Evolutionary conservation across 2,888 invertebrate species (phyloP), one percentile per base, ranked within the genome.

Genomic region (Bembecia ichneumoniformis): DNA sequence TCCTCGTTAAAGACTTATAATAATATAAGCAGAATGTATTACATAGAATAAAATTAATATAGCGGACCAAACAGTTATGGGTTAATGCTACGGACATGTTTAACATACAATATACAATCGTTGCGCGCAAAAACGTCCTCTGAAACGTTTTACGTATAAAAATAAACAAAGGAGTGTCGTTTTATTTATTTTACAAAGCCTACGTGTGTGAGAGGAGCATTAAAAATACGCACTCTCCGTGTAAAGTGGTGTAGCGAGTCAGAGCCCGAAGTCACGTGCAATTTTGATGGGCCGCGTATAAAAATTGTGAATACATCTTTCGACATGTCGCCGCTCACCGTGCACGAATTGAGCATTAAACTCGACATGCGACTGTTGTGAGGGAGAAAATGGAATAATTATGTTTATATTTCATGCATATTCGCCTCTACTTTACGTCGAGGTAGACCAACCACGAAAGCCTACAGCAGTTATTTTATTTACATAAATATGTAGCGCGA

Each of bases 241-340:
- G 48, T 45, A 43, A 45, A 60, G 53, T 56, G 55, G 55, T 52
- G 53, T 50, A 54, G 57, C 53, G 55, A 51, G 35, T 56, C 56
- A 59, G 40, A 40, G 52, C 44, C 50, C 46, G 49, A 51, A 58
- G 55, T 58, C 58, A 57, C 54, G 56, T 61, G 55, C 59, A 56
- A 58, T 62, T 59, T 62, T 66, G 68, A 60, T 63, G 55, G 55
- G 28, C 54, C 53, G 54, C 58, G 53, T 44, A 16, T 17, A 16
- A 44, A 44, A 44, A 44, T 44, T 44, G 44, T 44, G 44, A 15
- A 16, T 44, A 51, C 47, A 49, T 51, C 40, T 17, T 51, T 47
- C 47, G 36, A 46, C 49, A 14, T 16, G 17, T 46, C 43, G 35
- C 44, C 14, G 47, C 36, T 48, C 54, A 15, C 17, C 17, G 13